Evolutionary conservation across 2,797 vertebrate genomes (phyloP), one percentile per base, ranked within the genome.

Genomic region (Catharus ustulatus): DNA sequence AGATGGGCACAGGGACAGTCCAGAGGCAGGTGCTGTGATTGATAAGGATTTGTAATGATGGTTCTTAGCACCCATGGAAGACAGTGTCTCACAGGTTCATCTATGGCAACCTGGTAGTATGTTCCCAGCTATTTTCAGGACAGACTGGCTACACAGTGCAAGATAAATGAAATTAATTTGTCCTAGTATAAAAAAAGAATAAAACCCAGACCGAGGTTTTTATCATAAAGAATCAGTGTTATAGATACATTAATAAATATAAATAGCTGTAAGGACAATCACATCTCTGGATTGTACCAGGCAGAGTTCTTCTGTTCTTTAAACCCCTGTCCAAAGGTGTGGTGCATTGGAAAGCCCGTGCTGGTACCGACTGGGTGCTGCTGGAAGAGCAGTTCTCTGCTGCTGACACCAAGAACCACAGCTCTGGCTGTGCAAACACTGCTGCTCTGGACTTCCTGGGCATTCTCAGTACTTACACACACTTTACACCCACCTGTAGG

Each of bases 341-440:
- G 26, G 61, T 49, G 57, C 71, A 51, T 15, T 40, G 63, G 29
- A 64, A 52, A 61, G 34, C 16, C 48, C 0, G 0, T 2, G 63
- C 51, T 0, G 0, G 6, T 20, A 36, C 10, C 0, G 1, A 49
- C 17, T 8, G 55, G 43, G 63, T 21, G 74, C n/a, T 1, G 11
- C 57, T 19, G 3, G 13, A 66, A 27, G 27, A n/a, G 29, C 17
- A 61, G 63, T 16, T 38, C 68, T 55, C 34, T 52, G 61, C 51
- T 52, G 69, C 74, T 30, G 40, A 38, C 1, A 12, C 30, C 27
- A 40, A 76, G 54, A 86, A 43, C 14, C 26, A 67, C 24, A 27
- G 14, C 29, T 66, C 7, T 54, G 72, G 14, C 5, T 18, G 27
- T 1, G 36, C 23, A 52, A 46, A 24, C 49, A 11, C 34, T 16